Evolutionary conservation across 1,140 invertebrate species (phyloP), one percentile per base, ranked within the genome.

Genomic region (Anoplophora glabripennis): DNA sequence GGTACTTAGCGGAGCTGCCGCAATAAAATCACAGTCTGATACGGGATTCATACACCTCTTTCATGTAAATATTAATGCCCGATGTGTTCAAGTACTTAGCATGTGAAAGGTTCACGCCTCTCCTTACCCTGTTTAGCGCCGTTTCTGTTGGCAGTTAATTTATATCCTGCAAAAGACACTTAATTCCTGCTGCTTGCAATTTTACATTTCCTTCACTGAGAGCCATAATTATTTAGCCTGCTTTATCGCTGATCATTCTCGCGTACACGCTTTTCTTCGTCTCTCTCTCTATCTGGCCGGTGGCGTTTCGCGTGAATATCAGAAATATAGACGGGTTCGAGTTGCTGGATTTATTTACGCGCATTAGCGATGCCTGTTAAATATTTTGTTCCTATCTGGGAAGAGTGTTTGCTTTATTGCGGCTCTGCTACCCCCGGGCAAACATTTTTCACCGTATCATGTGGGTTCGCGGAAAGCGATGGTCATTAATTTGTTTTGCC

Each of bases 91-190:
- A 14, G 14, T 14, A 44, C 41, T 44, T 49, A 49, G 21, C 41
- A 45, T 54, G 40, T 41, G 51, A 54, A 44, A 18, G 37, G 47
- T 56, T 37, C 40, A 34, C 54, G 37, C 42, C 41, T 56, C 47
- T 47, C 47, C 54, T 56, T 56, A 47, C 12, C 21, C 41, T 47
- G 47, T 56, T 56, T 47, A 56, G 17, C 54, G 54, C 54, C 54
- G 46, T 56, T 56, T 61, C 53, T 61, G 17, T 28, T 55, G 54
- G 45, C 53, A 61, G 48, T 34, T 49, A 45, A 60, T 56, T 56
- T 56, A 56, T 56, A 45, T 56, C 54, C 44, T 56, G 41, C 54
- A 17, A 46, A 46, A 56, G 45, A 38, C 42, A 36, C 47, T 56
- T 47, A 37, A 56, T 56, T 56, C 53, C 53, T 44, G 53, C 53